These are phyloP conservation scores for Orestias chungarensis DNA, from an alignment of 2,797 vertebrate species.

Conservation along the genomic window DNA sequence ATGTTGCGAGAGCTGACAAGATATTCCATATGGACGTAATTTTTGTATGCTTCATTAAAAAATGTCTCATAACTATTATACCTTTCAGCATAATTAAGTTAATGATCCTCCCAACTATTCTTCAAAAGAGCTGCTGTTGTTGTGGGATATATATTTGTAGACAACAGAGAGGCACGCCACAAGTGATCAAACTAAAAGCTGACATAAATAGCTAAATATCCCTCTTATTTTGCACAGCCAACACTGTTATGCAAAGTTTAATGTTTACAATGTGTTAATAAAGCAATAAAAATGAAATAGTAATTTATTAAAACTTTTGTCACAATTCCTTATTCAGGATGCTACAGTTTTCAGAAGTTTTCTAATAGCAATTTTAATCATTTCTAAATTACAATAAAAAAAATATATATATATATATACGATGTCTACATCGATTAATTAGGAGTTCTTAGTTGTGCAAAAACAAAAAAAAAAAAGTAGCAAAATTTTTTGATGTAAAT, in stretches of 20 bases:
- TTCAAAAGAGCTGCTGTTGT: not conserved
- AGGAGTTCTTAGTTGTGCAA: not conserved
- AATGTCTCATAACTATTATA: not conserved
- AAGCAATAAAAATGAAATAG: not conserved
- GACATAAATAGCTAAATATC: not conserved
- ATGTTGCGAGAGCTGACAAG: not conserved
- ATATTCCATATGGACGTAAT: conserved; percentile 2
- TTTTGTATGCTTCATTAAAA: not conserved
- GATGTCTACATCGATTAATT: not conserved
- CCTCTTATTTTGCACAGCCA: not conserved
- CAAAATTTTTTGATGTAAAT: too few relatives aligned
- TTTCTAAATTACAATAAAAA: not conserved
- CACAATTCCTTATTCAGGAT: too few relatives aligned
- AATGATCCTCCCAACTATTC: conserved; percentile 2
- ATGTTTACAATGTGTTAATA: not conserved
- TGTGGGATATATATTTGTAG: not conserved
- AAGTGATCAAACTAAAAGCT: not conserved
- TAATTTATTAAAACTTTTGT: not conserved
- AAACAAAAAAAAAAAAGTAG: too few relatives aligned
- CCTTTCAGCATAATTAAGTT: not conserved
- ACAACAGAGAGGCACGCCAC: not conserved
- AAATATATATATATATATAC: too few relatives aligned
- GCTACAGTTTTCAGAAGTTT: not conserved
- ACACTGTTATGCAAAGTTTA: not conserved
- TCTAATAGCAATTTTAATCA: not conserved